Evolutionary conservation across 2,888 invertebrate species (phyloP).

Genomic region (Escarpia spicata): DNA sequence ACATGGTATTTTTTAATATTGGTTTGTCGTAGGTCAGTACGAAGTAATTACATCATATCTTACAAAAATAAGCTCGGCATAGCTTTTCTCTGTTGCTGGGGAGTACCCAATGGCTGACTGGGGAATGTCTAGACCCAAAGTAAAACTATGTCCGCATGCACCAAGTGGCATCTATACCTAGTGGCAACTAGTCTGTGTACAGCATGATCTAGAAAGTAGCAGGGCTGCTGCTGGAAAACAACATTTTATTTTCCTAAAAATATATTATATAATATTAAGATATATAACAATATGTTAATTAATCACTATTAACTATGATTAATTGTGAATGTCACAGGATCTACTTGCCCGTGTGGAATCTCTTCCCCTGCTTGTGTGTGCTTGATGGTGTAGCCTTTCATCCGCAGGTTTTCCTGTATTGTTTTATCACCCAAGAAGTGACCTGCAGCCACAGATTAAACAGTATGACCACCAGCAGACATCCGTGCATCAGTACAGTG

Average conservation of each 20-base stretch:
- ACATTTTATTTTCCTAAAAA: not conserved
- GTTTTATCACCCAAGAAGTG: conserved; percentile 68
- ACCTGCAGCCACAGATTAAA: conserved; percentile 53
- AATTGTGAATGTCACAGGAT: not conserved
- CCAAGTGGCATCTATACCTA: not conserved
- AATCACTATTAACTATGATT: too few species aligned
- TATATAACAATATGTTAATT: too few species aligned
- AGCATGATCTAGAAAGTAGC: not conserved
- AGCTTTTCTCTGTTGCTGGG: not conserved
- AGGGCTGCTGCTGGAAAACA: not conserved
- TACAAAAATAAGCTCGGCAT: not conserved
- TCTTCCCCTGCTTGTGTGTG: conserved; percentile 51
- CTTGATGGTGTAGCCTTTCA: conserved; percentile 58
- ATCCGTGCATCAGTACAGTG: not conserved
- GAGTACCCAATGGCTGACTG: not conserved
- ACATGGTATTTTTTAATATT: not conserved
- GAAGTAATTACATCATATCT: not conserved
- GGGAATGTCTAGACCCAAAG: not conserved
- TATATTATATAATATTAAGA: not conserved
- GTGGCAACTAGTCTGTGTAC: not conserved
- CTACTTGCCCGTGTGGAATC: conserved; percentile 33
- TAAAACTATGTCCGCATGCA: not conserved
- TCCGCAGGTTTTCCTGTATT: conserved; percentile 64
- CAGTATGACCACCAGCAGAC: not conserved
- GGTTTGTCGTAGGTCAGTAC: not conserved